Base-by-base conservation (phyloP, 2,113 vertebrate genomes). In the Porphyrio hochstetteri region DNA sequence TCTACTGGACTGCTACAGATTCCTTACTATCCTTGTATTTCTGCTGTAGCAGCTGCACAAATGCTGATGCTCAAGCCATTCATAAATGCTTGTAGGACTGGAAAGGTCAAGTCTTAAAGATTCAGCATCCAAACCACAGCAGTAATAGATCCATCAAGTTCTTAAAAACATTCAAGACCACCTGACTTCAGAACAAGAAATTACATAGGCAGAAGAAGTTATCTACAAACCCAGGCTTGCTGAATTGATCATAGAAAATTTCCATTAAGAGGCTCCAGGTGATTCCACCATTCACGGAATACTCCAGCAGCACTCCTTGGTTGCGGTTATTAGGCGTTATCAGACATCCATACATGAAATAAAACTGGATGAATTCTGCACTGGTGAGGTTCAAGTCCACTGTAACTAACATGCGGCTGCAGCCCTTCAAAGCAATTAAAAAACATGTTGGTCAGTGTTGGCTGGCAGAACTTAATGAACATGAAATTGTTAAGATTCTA, bases 271-370 rank as follows among this genome's bases (percentile, higher is more conserved):
- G 97, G 71, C 96, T 99, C 99, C 99, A 99, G 90, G 98, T 99
- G 89, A 99, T 99, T 90, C 99, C 99, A 65, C 99, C 99, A 44
- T 99, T 99, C 88, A 99, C 92, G 90, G 99, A 99, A 97, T 99
- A 99, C 94, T 99, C 99, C 96, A 99, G 97, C 48, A 99, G 98
- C 74, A 99, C 99, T 17, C 99, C 99, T 97, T 99, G 99, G 97
- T 99, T 99, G 35, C 99, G 99, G 95, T 98, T 99, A 83, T 98
- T 99, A 5, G 99, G 99, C 21, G 98, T 98, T 96, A 99, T 99
- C 97, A 99, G 98, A 93, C 99, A 99, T 94, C 99, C 99, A 11
- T 99, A 99, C 99, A 99, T 99, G 97, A 99, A 99, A 97, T 99
- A 99, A 97, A 99, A 99, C 82, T 99, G 99, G 96, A 99, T 98